Conservation (phyloP, 64 coral and sea anemone genomes). For the Actinia equina region DNA sequence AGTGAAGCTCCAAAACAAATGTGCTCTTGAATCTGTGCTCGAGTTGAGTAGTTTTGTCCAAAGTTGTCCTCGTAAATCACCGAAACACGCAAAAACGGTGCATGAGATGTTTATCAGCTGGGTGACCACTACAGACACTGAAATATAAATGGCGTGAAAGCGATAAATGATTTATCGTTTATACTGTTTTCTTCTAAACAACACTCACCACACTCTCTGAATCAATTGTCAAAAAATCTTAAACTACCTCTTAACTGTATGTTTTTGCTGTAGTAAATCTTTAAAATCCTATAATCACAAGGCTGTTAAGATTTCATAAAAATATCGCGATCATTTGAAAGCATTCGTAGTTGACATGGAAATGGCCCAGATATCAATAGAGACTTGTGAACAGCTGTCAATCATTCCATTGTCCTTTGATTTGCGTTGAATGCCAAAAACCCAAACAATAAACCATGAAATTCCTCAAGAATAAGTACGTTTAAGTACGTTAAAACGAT, state of each 20-base stretch:
- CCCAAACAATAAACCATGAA: not conserved
- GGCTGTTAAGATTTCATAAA: not conserved
- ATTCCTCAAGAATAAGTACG: not conserved
- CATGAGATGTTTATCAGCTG: slow-evolving; percentile 11
- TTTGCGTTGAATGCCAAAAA: not conserved
- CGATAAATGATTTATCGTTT: not conserved
- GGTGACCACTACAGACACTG: not conserved
- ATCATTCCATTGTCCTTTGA: slow-evolving; percentile 31
- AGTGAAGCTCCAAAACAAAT: not conserved
- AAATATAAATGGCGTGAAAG: not conserved
- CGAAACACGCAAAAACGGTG: not conserved
- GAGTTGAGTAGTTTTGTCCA: not conserved
- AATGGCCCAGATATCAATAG: not conserved
- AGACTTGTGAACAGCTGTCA: not conserved
- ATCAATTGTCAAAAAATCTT: no score
- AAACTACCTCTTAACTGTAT: not conserved
- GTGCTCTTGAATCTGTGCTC: not conserved
- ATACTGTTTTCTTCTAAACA: not conserved
- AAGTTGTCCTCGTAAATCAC: not conserved
- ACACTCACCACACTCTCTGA: not conserved
- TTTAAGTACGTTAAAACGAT: not conserved
- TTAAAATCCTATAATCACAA: not conserved
- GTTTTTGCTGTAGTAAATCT: not conserved
- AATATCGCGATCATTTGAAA: not conserved
- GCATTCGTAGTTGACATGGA: not conserved